phyloP scores from a whole-genome alignment of 2,113 vertebrate species.

The Eupsittula cactorum region DNA sequence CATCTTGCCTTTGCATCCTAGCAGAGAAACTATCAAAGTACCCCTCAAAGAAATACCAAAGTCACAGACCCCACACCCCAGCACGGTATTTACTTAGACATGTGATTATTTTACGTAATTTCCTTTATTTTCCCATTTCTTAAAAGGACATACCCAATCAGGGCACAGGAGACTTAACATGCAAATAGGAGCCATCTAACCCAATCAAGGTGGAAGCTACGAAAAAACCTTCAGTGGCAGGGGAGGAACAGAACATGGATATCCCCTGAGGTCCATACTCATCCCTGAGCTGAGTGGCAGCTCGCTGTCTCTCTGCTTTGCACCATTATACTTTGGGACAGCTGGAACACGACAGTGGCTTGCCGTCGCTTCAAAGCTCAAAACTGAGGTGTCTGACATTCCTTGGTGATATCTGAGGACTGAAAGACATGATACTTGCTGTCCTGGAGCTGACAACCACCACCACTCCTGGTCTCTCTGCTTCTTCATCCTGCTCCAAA shows the following conservation, averaged over 20 bases:
- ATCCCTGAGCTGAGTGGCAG: neutral
- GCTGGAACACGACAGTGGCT: neutral
- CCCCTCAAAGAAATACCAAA: neutral
- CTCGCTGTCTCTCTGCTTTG: neutral
- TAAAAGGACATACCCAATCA: constrained; percentile 5
- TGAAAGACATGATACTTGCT: neutral
- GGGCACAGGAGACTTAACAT: constrained; percentile 25
- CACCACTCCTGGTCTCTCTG: neutral
- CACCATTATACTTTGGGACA: neutral
- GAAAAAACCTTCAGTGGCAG: neutral
- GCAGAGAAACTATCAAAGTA: neutral
- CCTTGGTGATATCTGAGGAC: neutral
- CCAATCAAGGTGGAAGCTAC: neutral
- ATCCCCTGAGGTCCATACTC: neutral
- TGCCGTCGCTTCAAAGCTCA: neutral
- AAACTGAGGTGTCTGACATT: neutral
- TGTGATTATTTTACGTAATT: neutral
- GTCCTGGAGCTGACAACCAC: neutral
- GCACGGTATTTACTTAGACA: neutral
- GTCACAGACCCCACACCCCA: neutral
- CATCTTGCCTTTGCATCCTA: neutral
- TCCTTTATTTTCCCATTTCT: neutral
- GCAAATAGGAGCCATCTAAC: neutral
- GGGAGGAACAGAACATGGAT: neutral
- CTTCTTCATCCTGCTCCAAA: constrained; percentile 4